Evolutionary conservation across 2,113 vertebrate species (phyloP), one percentile per base, ranked within the genome.

Genomic region (Pomatostomus ruficeps): DNA sequence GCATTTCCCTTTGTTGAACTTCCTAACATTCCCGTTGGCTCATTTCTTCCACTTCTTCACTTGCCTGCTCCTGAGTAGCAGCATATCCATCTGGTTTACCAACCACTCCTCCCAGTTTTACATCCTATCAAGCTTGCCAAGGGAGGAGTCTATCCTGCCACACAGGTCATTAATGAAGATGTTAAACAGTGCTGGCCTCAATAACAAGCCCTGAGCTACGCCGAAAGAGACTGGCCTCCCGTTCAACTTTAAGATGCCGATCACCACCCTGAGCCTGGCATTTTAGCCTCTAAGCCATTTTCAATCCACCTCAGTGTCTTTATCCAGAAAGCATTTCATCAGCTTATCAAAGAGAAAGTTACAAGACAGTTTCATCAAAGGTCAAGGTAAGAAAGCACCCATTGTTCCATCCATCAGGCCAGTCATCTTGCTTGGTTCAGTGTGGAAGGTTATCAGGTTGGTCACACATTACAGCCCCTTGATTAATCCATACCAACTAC

Each of bases 51-150:
- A 51, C 17, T 25, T 26, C 28, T 9, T 36, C 35, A 24, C 9
- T 51, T 19, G 52, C 40, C 49, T 77, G 45, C 51, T 59, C 33
- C 1, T 0, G 0, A 81, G 33, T 1, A 70, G 45, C n/a, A 70
- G 31, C 45, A 48, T 12, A 85, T 26, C 21, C n/a, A 61, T 9
- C 49, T 57, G 36, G 33, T 63, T 10, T 40, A 29, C 23, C 65
- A 90, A 18, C 21, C 45, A 54, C 49, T 88, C 46, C 51, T 78
- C 40, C 22, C 22, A 62, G 58, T 43, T 80, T 23, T 84, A 31
- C 9, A 72, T 36, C 31, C n/a, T 35, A 40, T 63, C 49, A 66
- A 24, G 76, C 42, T 79, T 78, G 51, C 79, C 3, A 18, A 85
- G 31, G 33, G 55, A 17, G 11, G 8, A 12, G 26, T 43, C 28